A percentile compares a stretch with the other conserved stretches of the same genome.
Evolutionary conservation across 2,113 vertebrate species (phyloP).

Genomic region (Rhombomys opimus): DNA sequence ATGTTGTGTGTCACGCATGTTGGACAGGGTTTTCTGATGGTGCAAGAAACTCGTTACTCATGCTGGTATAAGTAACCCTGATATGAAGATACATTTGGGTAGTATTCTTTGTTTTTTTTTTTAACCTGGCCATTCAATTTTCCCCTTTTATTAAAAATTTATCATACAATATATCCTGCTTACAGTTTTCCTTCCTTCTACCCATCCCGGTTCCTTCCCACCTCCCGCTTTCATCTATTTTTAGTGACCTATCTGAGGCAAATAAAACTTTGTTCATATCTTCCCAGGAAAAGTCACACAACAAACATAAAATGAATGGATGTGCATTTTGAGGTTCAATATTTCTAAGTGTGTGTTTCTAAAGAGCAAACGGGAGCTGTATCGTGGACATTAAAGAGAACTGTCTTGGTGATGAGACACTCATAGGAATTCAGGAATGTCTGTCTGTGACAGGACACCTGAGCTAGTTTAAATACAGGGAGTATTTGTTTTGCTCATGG

Average conservation of each 20-base stretch:
- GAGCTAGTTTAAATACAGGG: not conserved
- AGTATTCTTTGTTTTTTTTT: not conserved
- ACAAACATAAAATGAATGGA: not conserved
- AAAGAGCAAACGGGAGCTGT: not conserved
- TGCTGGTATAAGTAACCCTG: not conserved
- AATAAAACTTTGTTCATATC: not conserved
- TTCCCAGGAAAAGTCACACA: not conserved
- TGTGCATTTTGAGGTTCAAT: not conserved
- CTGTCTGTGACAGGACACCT: not conserved
- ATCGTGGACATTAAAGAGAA: not conserved
- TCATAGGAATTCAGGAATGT: not conserved
- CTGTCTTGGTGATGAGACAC: not conserved
- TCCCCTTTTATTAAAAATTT: not conserved
- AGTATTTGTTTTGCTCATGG: not conserved
- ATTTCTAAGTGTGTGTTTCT: not conserved
- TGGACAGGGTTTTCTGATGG: not conserved
- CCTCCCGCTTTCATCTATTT: not conserved
- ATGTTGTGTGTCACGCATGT: not conserved
- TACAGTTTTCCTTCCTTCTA: not conserved
- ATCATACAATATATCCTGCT: not conserved
- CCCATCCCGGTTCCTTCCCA: not conserved
- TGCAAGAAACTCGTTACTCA: not conserved
- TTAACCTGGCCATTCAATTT: not conserved
- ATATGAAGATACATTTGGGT: not conserved
- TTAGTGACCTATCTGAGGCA: not conserved